Evolutionary conservation across 1,140 invertebrate genomes (phyloP), one percentile per base, ranked within the genome.

Genomic region (Scaptomyza graminum): DNA sequence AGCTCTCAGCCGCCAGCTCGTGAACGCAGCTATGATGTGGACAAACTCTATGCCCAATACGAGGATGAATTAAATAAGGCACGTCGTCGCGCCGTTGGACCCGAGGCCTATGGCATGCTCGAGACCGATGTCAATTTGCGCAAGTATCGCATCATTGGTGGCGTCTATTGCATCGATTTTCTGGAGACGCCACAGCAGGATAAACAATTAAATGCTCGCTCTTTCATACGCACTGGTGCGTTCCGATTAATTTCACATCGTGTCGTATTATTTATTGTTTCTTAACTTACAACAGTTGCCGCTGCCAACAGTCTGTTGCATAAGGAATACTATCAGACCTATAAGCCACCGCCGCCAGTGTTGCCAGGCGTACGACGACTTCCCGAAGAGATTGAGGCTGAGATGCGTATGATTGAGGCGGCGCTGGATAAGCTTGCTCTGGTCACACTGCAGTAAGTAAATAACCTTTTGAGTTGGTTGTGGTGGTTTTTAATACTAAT

Each of bases 321-420:
- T 2, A 94, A 96, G 60, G 92, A 93, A 9, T 97, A 96, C 90
- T 93, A 93, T 31, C 94, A 95, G 11, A 93, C 94, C 4, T 97
- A 96, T 87, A 93, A 93, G 28, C 94, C 96, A 0, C 95, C 95
- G 1, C 93, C 94, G 0, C 93, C 95, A 0, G 93, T 93, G 0
- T 93, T 94, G 3, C 93, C 94, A 0, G 95, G 95, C 15, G 93
- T 94, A 8, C 94, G 95, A 16, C 93, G 95, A 60, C 94, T 95
- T 5, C 96, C 96, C 0, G 96, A 97, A 92, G 95, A 96, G 74
- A 96, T 96, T 55, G 96, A 97, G 78, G 94, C 94, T 0, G 96
- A 97, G 80, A 94, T 96, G 76, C 95, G 95, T 79, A 94, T 93
- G 76, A 93, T 95, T 12, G 96, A 97, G 74, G 93, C 93, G 15